A percentile compares a stretch with the other conserved stretches of the same genome.
These are phyloP conservation scores for human DNA, from an alignment of 2,113 vertebrate species.

Conservation along the genomic window GRCh38 chr1:180328001-180328500, in stretches of 20 bases:
- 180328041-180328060: not conserved
- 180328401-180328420: not conserved
- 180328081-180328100: constrained; percentile 16
- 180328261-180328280: too few species aligned
- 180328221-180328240: not conserved
- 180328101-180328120: not conserved
- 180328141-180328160: not conserved
- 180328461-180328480: not conserved
- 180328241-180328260: too few species aligned
- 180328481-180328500: not conserved
- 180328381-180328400: not conserved
- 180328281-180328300: too few species aligned
- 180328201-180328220: not conserved
- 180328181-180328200: not conserved
- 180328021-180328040: constrained; percentile 8
- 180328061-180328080: not conserved
- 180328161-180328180: not conserved
- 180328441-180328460: not conserved
- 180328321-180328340: too few species aligned
- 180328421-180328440: not conserved
- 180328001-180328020: not conserved
- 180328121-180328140: not conserved
- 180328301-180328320: too few species aligned
- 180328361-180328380: too few species aligned
- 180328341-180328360: too few species aligned